Percentiles rank a stretch among this genome's conserved stretches.
Conservation (phyloP, 2,888 invertebrate genomes). For the Pycnomerus fuliginosus region DNA sequence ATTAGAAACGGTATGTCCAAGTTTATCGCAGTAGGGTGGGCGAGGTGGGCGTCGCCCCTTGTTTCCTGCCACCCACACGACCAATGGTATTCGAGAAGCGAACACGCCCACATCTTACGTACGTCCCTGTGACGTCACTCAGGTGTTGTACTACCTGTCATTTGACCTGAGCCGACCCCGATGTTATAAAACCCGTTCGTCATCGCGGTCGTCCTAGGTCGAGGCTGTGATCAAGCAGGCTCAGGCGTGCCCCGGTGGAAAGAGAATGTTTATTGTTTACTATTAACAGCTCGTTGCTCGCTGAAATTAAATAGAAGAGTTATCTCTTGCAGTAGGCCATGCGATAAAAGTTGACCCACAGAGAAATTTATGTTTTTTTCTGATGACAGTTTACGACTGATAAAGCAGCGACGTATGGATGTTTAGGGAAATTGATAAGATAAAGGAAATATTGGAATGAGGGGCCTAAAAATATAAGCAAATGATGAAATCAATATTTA, state of each 20-base stretch:
- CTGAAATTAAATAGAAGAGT: too few relatives aligned
- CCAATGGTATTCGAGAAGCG: slow-evolving; percentile 38
- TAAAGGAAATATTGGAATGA: background rate
- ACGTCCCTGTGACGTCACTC: slow-evolving; percentile 41
- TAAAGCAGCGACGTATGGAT: background rate
- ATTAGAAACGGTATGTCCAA: too few relatives aligned
- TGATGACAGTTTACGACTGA: slow-evolving; percentile 1
- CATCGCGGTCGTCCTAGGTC: slow-evolving; percentile 11
- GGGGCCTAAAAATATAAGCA: too few relatives aligned
- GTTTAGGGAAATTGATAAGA: slow-evolving; percentile 6
- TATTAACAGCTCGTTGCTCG: too few relatives aligned
- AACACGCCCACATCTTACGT: slow-evolving; percentile 40
- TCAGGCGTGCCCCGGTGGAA: too few relatives aligned
- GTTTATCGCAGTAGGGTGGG: too few relatives aligned
- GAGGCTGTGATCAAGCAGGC: too few relatives aligned
- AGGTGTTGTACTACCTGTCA: slow-evolving; percentile 40
- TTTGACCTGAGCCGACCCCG: slow-evolving; percentile 14
- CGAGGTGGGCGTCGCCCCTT: slow-evolving; percentile 28
- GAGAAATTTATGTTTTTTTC: slow-evolving; percentile 1
- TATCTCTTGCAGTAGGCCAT: too few relatives aligned
- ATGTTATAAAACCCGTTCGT: too few relatives aligned
- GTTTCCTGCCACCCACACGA: slow-evolving; percentile 42
- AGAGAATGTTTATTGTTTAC: too few relatives aligned
- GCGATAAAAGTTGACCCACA: slow-evolving; percentile 3
- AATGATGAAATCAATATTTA: too few relatives aligned